Conservation (phyloP, 2,113 vertebrate species). For the Blennius ocellaris region DNA sequence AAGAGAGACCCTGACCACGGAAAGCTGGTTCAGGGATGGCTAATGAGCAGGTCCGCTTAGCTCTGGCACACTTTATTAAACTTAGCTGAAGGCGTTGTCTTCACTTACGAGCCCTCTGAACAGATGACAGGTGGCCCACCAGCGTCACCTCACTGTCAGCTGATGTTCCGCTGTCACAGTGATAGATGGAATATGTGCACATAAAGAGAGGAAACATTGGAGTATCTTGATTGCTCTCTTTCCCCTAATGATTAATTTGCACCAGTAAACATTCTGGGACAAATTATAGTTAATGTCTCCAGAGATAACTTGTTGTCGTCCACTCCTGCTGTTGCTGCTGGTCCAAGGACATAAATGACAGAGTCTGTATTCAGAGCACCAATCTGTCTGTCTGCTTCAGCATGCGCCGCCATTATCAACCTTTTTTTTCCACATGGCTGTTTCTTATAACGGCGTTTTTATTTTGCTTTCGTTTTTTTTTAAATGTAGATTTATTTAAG, state of each 20-base stretch:
- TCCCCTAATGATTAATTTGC: neutral
- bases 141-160: constrained; percentile 41
- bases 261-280: constrained; percentile 4
- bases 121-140: constrained; percentile 60
- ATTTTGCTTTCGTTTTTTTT: constrained; percentile 1
- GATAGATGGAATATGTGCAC: constrained; percentile 21
- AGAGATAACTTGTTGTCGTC: constrained; percentile 21
- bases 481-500: neutral
- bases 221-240: neutral
- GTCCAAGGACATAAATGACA: constrained; percentile 57
- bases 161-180: constrained; percentile 28
- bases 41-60: constrained; percentile 73
- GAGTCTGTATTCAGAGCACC: constrained; percentile 59
- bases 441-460: neutral
- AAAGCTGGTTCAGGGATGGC: constrained; percentile 48
- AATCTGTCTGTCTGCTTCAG: constrained; percentile 25
- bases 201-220: neutral
- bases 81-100: constrained; percentile 58
- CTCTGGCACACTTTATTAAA: constrained; percentile 64
- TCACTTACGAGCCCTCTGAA: constrained; percentile 25
- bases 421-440: neutral
- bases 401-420: constrained; percentile 18
- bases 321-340: constrained; percentile 23
- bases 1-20: constrained; percentile 61
- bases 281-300: neutral